Conservation (phyloP, 23 tunicate species). For the Halocynthia aurantium region DNA sequence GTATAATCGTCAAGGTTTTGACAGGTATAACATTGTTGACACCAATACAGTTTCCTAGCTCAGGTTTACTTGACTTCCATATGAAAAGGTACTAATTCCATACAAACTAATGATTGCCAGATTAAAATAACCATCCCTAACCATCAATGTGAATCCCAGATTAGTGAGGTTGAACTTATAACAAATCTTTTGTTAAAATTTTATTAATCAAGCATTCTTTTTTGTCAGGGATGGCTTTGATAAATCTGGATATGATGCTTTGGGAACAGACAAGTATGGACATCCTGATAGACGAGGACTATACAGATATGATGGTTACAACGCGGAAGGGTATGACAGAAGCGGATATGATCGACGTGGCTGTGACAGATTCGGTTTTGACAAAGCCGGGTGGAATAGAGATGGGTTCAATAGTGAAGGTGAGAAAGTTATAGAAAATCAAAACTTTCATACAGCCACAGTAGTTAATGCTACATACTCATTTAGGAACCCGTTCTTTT, state of each 20-base stretch:
- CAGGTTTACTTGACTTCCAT: neutral
- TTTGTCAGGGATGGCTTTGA: slow-evolving; percentile 54
- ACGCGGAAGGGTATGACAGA: slow-evolving; percentile 72
- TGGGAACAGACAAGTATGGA: slow-evolving; percentile 48
- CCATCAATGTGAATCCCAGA: too few species aligned
- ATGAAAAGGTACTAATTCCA: neutral
- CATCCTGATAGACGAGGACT: slow-evolving; percentile 31
- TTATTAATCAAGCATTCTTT: too few species aligned
- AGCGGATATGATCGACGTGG: slow-evolving; percentile 66
- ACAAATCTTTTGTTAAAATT: too few species aligned
- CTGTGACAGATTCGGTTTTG: slow-evolving; percentile 48
- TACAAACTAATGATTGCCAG: neutral
- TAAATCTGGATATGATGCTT: slow-evolving; percentile 49
- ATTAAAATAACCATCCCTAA: too few species aligned
- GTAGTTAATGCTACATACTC: too few species aligned
- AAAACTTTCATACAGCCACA: too few species aligned
- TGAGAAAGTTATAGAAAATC: neutral
- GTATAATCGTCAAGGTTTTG: slow-evolving; percentile 64
- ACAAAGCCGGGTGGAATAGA: slow-evolving; percentile 35
- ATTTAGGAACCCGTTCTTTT: too few species aligned
- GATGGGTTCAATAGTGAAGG: slow-evolving; percentile 43
- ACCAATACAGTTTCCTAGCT: too few species aligned
- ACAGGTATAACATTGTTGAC: slow-evolving; percentile 32
- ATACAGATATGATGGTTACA: slow-evolving; percentile 55
- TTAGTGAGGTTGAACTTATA: too few species aligned